Base-by-base conservation (phyloP, 2,888 invertebrate genomes). In the Hartigia nigra region DNA sequence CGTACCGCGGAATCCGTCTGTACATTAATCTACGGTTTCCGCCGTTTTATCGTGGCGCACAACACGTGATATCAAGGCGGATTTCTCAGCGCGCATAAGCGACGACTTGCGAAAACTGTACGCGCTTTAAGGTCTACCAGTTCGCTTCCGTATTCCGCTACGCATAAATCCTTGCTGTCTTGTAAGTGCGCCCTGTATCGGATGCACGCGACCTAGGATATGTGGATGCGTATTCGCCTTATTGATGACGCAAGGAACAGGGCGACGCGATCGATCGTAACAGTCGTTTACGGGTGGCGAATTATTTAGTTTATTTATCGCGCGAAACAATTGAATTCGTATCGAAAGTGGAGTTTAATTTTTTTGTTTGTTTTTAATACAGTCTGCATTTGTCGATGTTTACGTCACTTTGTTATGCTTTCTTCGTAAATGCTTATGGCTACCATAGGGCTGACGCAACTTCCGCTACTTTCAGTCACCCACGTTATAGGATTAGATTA, bases 21-120 rank as follows among this genome's bases (percentile, higher is more conserved):
- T 78, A 83, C 84, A 87, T 88, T 87, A 87, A 88, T 87, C 87
- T 86, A 86, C 84, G 81, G 84, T 86, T 86, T 84, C 83, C 82
- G 85, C 82, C 82, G 85, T 83, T 83, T 85, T 87, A 87, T 86
- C 85, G 85, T 74, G 82, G 81, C 80, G 82, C 84, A 84, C 82
- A 85, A 84, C 85, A 82, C 82, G 81, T 79, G 82, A 82, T 84
- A 85, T 84, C 85, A 84, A 84, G 55, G 55, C 55, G 23, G 55
- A 23, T 55, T 55, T 55, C 55, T 55, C 55, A 2, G 55, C 55
- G 55, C 1, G 55, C 1, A 5, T 9, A 55, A 55, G 55, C 55
- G 55, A 55, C 55, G 55, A 55, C 23, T 55, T 55, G 55, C 55
- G 23, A 55, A 55, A 55, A 55, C 55, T 0, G 55, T 23, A 55